These are phyloP conservation scores for Caracal caracal DNA, from an alignment of 2,113 vertebrate genomes.

Conservation along the genomic window DNA sequence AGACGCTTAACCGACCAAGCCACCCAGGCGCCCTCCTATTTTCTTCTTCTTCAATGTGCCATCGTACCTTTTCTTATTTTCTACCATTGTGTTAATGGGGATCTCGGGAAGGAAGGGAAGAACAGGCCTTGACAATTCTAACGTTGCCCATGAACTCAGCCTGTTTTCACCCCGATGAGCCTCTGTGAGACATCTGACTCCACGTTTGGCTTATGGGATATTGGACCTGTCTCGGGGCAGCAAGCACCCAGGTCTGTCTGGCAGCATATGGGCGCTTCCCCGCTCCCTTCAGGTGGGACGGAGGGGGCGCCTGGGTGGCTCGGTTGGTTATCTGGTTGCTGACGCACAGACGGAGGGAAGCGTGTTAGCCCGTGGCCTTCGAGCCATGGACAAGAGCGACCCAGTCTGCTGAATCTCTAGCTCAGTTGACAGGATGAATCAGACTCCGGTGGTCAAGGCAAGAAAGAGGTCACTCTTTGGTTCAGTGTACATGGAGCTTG, in stretches of 20 bases:
- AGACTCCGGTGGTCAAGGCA: background rate
- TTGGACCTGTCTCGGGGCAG: background rate
- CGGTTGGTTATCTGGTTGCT: too few relatives aligned
- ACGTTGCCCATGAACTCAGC: background rate
- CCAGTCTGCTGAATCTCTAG: background rate
- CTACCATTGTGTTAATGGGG: background rate
- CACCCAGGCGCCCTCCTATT: background rate
- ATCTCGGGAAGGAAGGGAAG: background rate
- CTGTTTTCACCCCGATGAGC: background rate
- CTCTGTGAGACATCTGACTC: background rate
- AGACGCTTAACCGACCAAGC: too few relatives aligned
- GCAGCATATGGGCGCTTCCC: background rate
- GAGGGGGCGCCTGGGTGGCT: too few relatives aligned
- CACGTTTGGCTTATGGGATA: background rate
- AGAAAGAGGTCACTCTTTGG: background rate
- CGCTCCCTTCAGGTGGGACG: background rate
- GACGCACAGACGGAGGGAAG: background rate
- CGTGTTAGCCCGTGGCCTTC: accelerated
- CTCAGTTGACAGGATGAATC: background rate
- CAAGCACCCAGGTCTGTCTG: background rate
- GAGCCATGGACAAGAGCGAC: background rate
- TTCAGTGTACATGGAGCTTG: accelerated
- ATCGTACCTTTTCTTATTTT: background rate
- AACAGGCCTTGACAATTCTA: too few relatives aligned
- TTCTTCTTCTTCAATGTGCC: background rate